Base-by-base conservation (phyloP, 2,113 vertebrate genomes). In the Willisornis vidua region DNA sequence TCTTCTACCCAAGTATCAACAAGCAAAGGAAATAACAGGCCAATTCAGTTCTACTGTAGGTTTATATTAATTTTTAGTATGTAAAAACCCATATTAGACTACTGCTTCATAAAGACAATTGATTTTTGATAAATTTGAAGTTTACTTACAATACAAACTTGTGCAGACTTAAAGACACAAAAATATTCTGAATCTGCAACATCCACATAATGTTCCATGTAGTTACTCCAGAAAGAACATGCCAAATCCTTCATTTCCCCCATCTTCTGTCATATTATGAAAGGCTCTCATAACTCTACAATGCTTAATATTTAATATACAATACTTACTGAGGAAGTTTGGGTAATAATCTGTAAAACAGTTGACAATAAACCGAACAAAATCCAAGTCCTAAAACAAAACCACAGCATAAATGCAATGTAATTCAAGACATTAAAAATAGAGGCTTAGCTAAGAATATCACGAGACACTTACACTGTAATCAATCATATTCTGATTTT, bases 281-380 rank as follows among this genome's bases (percentile, higher is more conserved):
- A 74, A 41, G 58, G 4, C 10, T 89, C 10, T 46, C 63, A 46
- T 28, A 75, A 41, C 5, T 55, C 25, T 67, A 43, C 10, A 54
- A 37, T 29, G 39, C 37, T 80, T 67, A 28, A 92, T 9, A 62
- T 33, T 55, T 79, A 94, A 62, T 15, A 75, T 14, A 75, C 45
- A 45, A 66, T 98, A 99, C 99, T 99, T 98, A 99, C 99, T 99
- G 90, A 99, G 98, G 96, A 99, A 99, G 97, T 99, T 99, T 68
- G 99, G 99, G 96, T 99, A 99, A 97, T 99, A 99, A 58, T 99
- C 97, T 98, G 99, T 99, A 97, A 99, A 99, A 97, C 99, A 99
- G 96, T 96, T 99, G 91, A 99, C 98, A 91, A 99, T 97, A 92
- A 99, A 99, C 74, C 98, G 99, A 91, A 99, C 98, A 98, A 99